A percentile compares a stretch with the other conserved stretches of the same genome.
These are phyloP conservation scores for Odontamblyopus lacepedii DNA, from an alignment of 2,797 vertebrate genomes.

Conservation along the genomic window DNA sequence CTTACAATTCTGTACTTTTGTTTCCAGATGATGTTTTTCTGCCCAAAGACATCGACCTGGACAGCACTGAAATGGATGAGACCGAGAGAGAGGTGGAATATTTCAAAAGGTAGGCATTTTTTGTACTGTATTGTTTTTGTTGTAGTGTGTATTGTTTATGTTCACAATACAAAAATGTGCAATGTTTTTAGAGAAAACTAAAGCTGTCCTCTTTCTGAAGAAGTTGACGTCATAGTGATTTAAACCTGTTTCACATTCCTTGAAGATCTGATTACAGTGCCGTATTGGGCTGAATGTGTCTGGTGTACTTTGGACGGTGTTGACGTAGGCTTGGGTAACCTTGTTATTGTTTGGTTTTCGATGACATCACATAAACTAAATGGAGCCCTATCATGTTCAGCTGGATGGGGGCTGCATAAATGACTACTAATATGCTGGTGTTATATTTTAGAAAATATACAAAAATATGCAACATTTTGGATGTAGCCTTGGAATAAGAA, in stretches of 20 bases:
- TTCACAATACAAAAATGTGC: neutral
- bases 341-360: neutral
- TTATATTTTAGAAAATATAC: neutral
- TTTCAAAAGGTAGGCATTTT: constrained; percentile 89
- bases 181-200: neutral
- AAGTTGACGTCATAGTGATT: neutral
- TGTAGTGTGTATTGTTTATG: no score
- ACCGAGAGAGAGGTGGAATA: constrained; percentile 98
- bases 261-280: constrained; percentile 4
- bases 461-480: no score
- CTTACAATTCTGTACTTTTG: neutral
- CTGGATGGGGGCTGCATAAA: neutral
- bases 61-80: constrained; percentile 98
- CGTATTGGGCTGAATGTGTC: neutral
- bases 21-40: constrained; percentile 95
- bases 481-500: no score
- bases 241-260: neutral
- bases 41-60: constrained; percentile 98
- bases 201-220: neutral
- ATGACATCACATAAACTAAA: neutral
- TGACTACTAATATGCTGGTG: no score
- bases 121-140: no score
- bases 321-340: no score
- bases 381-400: neutral
- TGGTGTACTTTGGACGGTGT: neutral